A percentile compares a stretch with the other conserved stretches of the same genome.
Evolutionary conservation across 2,888 invertebrate genomes (phyloP).

Genomic region (Carabus problematicus): DNA sequence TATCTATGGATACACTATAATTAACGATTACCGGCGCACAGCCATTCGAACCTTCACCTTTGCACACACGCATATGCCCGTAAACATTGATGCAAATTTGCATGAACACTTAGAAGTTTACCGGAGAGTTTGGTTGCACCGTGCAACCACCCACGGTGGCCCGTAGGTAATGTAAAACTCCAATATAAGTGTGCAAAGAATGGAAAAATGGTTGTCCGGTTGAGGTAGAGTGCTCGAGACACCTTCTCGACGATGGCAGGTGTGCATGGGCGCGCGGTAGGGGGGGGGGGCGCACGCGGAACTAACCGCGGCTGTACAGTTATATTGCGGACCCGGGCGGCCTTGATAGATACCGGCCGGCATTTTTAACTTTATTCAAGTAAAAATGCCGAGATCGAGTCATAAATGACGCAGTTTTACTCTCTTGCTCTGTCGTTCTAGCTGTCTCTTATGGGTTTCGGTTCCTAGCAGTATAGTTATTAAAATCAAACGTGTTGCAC

Average conservation of each 20-base stretch:
- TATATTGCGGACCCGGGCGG: constrained; percentile 34
- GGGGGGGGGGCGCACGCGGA: constrained; percentile 25
- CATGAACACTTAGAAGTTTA: no score
- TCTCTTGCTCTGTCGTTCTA: no score
- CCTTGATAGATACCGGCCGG: constrained; percentile 33
- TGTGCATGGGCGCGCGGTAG: constrained; percentile 5
- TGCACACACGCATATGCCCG: constrained; percentile 11
- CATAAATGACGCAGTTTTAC: no score
- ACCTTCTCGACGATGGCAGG: background rate
- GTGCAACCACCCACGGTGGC: constrained; percentile 17
- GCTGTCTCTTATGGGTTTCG: no score
- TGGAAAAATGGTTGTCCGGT: no score
- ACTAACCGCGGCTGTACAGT: constrained; percentile 33
- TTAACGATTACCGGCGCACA: constrained; percentile 35
- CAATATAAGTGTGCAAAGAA: background rate
- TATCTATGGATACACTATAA: no score
- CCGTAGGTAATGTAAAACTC: constrained; percentile 2
- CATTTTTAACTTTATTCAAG: constrained; percentile 26
- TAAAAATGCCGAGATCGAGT: constrained; percentile 28
- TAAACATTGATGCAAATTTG: no score
- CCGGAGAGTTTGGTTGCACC: background rate
- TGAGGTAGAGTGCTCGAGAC: background rate
- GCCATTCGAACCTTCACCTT: constrained; percentile 36
- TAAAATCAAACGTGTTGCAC: no score
- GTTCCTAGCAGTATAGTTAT: no score